Evolutionary conservation across 2,797 vertebrate genomes (phyloP).

Genomic region (Myotis findleyi): DNA sequence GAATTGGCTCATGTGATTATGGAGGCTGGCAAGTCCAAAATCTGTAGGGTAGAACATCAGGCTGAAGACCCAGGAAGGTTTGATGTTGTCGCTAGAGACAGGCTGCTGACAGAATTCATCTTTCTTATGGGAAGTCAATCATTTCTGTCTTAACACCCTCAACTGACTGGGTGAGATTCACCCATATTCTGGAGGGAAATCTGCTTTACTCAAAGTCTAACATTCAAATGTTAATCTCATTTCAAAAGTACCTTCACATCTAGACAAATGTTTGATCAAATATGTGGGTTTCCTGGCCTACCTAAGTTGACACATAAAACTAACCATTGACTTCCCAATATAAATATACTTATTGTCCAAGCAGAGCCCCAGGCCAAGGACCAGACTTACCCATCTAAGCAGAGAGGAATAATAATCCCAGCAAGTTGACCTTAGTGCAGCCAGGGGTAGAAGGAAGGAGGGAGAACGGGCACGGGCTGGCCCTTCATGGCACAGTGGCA

Average conservation of each 20-base stretch:
- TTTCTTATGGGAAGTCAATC: background rate
- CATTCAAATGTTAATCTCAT: conserved; percentile 29
- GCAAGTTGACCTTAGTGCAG: background rate
- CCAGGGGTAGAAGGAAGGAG: background rate
- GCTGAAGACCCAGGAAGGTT: background rate
- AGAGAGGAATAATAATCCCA: background rate
- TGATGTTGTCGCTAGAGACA: background rate
- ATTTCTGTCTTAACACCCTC: conserved; percentile 12
- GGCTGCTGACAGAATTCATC: background rate
- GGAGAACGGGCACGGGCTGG: background rate
- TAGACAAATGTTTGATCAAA: background rate
- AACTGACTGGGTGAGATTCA: background rate
- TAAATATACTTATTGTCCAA: background rate
- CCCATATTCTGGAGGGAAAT: background rate
- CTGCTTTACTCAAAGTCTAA: conserved; percentile 14
- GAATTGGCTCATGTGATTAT: background rate
- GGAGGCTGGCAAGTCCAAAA: background rate
- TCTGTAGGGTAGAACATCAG: background rate
- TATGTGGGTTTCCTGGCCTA: background rate
- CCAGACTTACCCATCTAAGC: background rate
- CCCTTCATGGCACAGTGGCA: background rate
- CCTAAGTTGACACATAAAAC: background rate
- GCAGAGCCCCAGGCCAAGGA: background rate
- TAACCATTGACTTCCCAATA: background rate
- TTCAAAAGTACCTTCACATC: background rate